A percentile compares a stretch with the other conserved stretches of the same genome.
Evolutionary conservation across 1,140 invertebrate species (phyloP).

Genomic region (Bathynomus jamesi): DNA sequence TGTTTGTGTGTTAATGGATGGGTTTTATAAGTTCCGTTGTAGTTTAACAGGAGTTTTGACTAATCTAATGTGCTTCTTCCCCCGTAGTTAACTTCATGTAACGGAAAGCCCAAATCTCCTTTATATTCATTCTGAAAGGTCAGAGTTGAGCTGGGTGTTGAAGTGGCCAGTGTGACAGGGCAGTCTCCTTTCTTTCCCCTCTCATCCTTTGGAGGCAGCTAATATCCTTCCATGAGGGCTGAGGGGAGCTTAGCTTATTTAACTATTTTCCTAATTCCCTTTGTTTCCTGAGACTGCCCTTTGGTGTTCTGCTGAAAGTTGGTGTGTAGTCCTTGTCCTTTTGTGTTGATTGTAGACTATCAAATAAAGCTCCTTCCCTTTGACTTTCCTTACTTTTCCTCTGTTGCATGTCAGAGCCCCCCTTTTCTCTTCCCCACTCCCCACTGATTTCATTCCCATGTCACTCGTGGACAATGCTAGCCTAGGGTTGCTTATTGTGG

Average conservation of each 20-base stretch:
- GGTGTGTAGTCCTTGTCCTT: neutral
- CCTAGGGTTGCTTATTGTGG: neutral
- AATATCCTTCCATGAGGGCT: neutral
- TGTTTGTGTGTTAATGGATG: too few species aligned
- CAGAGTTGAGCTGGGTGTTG: neutral
- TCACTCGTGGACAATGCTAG: neutral
- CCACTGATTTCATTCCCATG: neutral
- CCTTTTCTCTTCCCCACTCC: neutral
- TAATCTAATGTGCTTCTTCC: neutral
- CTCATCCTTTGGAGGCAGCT: neutral
- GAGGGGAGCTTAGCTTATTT: neutral
- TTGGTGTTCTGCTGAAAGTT: neutral
- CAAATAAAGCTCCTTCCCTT: too few species aligned
- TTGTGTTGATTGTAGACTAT: neutral
- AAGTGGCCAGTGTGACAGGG: neutral
- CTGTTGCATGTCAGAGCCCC: neutral
- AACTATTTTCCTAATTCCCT: neutral
- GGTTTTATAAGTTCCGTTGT: too few species aligned
- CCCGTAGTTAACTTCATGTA: neutral
- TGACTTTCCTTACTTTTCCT: too few species aligned
- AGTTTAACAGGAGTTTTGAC: too few species aligned
- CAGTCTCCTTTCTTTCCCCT: neutral
- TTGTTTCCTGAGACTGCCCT: neutral
- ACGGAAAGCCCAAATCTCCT: neutral
- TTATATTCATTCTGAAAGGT: slow-evolving; percentile 1